A percentile compares a stretch with the other conserved stretches of the same genome.
phyloP scores from a whole-genome alignment of 2,113 vertebrate genomes.

The Opisthocomus hoazin region DNA sequence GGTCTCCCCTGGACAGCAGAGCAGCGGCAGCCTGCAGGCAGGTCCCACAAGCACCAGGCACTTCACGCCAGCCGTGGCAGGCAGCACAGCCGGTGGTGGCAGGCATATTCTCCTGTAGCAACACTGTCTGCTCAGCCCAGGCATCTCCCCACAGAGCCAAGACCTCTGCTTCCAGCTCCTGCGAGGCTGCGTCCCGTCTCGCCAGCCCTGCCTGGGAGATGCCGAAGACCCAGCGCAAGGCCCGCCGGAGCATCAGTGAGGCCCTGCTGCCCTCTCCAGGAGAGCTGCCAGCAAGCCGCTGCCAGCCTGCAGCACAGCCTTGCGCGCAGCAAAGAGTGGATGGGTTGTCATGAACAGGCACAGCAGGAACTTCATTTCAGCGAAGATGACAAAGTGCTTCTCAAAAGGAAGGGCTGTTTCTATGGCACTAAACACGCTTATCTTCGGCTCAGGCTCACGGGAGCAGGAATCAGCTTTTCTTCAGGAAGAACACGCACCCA shows the following conservation, averaged over 20 bases:
- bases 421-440: accelerated
- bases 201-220: constrained; percentile 4
- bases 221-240: too few relatives aligned
- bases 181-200: constrained; percentile 2
- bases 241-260: neutral
- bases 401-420: neutral
- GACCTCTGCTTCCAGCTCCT: constrained; percentile 22
- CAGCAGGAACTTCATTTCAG: neutral
- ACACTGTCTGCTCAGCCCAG: neutral
- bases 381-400: neutral
- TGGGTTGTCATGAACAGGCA: neutral
- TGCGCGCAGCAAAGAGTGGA: neutral
- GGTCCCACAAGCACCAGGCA: neutral
- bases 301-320: neutral
- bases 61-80: neutral
- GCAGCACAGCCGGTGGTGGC: neutral
- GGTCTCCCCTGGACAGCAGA: neutral
- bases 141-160: neutral
- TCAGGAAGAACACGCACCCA: neutral
- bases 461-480: neutral
- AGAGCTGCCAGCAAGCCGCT: too few relatives aligned
- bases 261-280: constrained; percentile 56
- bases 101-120: neutral
- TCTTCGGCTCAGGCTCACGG: neutral
- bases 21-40: neutral